A percentile compares a stretch with the other conserved stretches of the same genome.
Conservation (phyloP, 2,888 invertebrate species). For the Hermodice carunculata region DNA sequence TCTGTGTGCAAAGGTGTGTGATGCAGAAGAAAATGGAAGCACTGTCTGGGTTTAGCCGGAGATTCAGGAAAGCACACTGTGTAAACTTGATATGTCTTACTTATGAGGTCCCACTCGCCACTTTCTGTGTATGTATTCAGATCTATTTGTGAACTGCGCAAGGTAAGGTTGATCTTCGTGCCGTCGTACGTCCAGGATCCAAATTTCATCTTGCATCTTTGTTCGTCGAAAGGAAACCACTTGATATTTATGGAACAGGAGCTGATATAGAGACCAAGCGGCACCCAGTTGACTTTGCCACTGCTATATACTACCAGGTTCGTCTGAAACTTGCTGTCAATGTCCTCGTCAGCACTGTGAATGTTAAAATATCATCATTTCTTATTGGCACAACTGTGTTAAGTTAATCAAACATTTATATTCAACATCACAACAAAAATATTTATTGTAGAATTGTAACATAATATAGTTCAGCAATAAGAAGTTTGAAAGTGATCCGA, state of each 20-base stretch:
- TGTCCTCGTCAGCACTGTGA: conserved; percentile 46
- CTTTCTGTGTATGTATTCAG: conserved; percentile 39
- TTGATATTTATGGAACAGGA: conserved; percentile 45
- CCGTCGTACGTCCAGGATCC: conserved; percentile 52
- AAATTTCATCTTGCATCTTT: conserved; percentile 47
- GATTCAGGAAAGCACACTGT: too few species aligned
- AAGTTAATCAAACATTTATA: too few species aligned
- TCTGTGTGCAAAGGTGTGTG: too few species aligned
- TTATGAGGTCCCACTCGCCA: conserved; percentile 45
- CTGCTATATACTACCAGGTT: conserved; percentile 40
- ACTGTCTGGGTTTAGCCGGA: too few species aligned
- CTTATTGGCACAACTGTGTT: too few species aligned
- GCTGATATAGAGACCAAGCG: conserved; percentile 46
- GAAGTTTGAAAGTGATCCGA: too few species aligned
- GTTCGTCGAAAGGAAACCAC: conserved; percentile 49
- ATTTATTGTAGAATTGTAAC: too few species aligned
- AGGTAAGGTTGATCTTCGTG: conserved; percentile 43
- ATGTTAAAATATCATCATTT: neutral
- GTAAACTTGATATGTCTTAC: too few species aligned
- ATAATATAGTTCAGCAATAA: too few species aligned
- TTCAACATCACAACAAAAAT: too few species aligned
- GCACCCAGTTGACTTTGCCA: conserved; percentile 43
- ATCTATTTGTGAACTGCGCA: conserved; percentile 32
- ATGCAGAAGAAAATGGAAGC: too few species aligned
- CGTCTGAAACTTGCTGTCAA: conserved; percentile 46